Base-by-base conservation (phyloP, 30 jellyfish, hydroid and myxozoan species). In the Calvadosia cruxmelitensis region DNA sequence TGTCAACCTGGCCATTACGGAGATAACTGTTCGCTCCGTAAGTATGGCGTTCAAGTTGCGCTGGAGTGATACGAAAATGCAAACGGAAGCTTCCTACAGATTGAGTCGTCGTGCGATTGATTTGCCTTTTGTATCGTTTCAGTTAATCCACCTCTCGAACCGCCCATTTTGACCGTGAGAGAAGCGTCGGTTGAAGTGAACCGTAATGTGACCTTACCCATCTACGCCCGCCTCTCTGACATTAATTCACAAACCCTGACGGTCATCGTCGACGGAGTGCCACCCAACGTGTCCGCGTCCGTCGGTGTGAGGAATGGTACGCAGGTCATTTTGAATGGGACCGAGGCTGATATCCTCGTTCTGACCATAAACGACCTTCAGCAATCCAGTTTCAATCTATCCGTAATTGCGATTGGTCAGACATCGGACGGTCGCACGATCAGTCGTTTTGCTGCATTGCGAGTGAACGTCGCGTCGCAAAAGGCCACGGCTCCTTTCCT, bases 1-100 rank as follows among this genome's bases (percentile, higher is more conserved):
- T 67, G 76, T 67, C 34, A 20, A 27, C 16, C 31, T 12, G 76
- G 76, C 1, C 31, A 49, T n/a, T 67, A 67, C 34, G 76, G 76
- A 5, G 67, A 20, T 24, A 33, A 34, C 32, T 67, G 76, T n/a
- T 25, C 31, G 31, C 34, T 49, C 2, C 31, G 76, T 67, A 20
- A 67, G 76, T 67, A 10, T 65, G 25, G n/a, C n/a, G n/a, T n/a
- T n/a, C n/a, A n/a, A n/a, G n/a, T n/a, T n/a, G n/a, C n/a, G n/a
- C n/a, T n/a, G n/a, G n/a, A n/a, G n/a, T n/a, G n/a, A n/a, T n/a
- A n/a, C n/a, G n/a, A n/a, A n/a, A n/a, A n/a, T n/a, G n/a, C n/a
- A n/a, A n/a, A n/a, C n/a, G n/a, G n/a, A n/a, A n/a, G n/a, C n/a
- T n/a, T n/a, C n/a, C n/a, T n/a, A n/a, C n/a, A n/a, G n/a, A n/a